Evolutionary conservation across 2,888 invertebrate genomes (phyloP).

Genomic region (Margaritifera margaritifera): DNA sequence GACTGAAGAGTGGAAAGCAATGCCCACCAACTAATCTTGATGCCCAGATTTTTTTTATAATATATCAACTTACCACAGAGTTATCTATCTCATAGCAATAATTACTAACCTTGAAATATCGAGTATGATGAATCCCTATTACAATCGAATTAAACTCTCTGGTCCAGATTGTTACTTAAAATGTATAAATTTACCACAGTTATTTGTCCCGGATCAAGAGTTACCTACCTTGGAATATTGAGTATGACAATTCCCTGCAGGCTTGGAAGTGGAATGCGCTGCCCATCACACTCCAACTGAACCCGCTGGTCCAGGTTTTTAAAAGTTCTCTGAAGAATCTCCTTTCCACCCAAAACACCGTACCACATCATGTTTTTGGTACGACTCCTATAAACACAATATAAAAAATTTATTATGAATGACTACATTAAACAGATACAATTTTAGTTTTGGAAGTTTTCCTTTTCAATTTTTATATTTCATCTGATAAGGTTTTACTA

Average conservation of each 20-base stretch:
- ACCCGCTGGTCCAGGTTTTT: constrained; percentile 96
- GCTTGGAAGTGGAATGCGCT: constrained; percentile 94
- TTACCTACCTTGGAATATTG: constrained; percentile 88
- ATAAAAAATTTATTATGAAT: not conserved
- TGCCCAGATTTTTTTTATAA: too few relatives aligned
- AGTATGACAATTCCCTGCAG: constrained; percentile 96
- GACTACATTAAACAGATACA: too few relatives aligned
- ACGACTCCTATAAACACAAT: constrained; percentile 77
- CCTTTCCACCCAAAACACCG: constrained; percentile 78
- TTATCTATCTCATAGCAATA: too few relatives aligned
- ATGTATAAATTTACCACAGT: not conserved
- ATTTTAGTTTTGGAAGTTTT: too few relatives aligned
- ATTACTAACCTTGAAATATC: too few relatives aligned
- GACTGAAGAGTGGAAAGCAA: too few relatives aligned
- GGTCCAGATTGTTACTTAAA: not conserved
- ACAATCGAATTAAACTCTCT: not conserved
- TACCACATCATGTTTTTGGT: constrained; percentile 97
- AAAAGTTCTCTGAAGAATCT: constrained; percentile 86
- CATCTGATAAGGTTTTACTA: too few relatives aligned
- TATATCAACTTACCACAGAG: too few relatives aligned
- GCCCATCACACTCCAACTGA: constrained; percentile 96
- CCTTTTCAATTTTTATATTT: too few relatives aligned
- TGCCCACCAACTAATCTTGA: too few relatives aligned
- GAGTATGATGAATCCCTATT: too few relatives aligned
- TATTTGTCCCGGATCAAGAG: not conserved